Evolutionary conservation across 2,797 vertebrate genomes (phyloP).

Genomic region (Caiman crocodilus): DNA sequence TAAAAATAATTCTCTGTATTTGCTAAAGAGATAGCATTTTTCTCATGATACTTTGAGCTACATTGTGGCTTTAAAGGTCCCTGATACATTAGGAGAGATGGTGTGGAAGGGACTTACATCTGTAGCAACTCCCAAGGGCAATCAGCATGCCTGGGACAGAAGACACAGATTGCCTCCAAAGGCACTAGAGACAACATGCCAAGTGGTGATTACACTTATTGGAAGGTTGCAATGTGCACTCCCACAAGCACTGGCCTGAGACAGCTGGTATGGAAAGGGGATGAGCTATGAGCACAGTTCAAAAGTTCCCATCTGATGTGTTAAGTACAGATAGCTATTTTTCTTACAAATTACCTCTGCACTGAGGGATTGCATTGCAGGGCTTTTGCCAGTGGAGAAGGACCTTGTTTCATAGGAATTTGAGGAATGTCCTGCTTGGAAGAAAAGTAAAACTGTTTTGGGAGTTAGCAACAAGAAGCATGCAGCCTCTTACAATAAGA

Average conservation of each 20-base stretch:
- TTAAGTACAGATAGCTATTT: background rate
- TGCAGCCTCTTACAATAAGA: background rate
- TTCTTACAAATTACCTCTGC: background rate
- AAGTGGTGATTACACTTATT: background rate
- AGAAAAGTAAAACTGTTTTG: background rate
- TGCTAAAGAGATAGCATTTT: background rate
- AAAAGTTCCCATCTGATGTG: background rate
- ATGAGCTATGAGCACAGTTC: background rate
- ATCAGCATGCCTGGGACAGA: background rate
- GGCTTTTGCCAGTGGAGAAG: background rate
- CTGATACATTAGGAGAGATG: background rate
- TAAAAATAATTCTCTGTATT: background rate
- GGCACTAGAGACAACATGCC: background rate
- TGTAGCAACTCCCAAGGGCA: constrained; percentile 31
- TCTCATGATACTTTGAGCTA: background rate
- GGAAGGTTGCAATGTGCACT: background rate
- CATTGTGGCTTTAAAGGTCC: background rate
- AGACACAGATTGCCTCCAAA: background rate
- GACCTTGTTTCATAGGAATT: background rate
- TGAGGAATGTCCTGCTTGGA: background rate
- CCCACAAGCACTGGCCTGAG: background rate
- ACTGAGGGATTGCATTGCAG: background rate
- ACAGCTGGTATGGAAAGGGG: constrained; percentile 22
- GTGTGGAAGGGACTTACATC: constrained; percentile 39
- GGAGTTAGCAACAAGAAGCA: background rate